Base-by-base conservation (phyloP, 2,888 invertebrate genomes). In the Dendrolimus houi region DNA sequence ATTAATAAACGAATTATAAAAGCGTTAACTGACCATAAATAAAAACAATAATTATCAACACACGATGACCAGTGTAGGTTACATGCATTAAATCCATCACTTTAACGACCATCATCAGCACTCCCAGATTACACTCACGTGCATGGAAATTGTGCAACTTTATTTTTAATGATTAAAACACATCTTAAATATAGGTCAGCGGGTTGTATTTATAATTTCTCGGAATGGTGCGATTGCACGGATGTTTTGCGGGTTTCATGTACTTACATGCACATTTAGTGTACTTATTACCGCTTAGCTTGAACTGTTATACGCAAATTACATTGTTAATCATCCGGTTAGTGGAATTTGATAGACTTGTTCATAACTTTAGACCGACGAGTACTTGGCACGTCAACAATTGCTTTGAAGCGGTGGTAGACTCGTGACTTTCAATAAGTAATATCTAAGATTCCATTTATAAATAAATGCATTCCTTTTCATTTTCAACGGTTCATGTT, bases 131-230 rank as follows among this genome's bases (percentile, higher is more conserved):
- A 77, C 75, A 73, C 67, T 70, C 69, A 67, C 72, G 72, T 64
- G 72, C 71, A 75, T 73, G 66, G 78, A 83, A 80, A 80, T 86
- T 85, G 79, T 76, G 85, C 74, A 87, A 88, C 71, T 74, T 75
- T 29, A 29, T 29, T 29, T 80, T 80, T 81, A 77, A 84, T 83
- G 79, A 77, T 72, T 74, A 77, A 80, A 83, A 83, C 82, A 80
- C 68, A 71, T 63, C 70, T 12, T 68, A 70, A 65, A 87, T 81
- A 85, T 87, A 79, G 88, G 89, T 84, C 83, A 85, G 64, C 69
- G 73, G 72, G 76, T 71, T 76, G 74, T 79, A 77, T 83, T 81
- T 83, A 81, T 83, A 81, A 83, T 81, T 88, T 85, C 87, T 80
- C 68, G 69, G 87, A 86, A 86, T 76, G 72, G 72, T 76, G 72